A percentile compares a stretch with the other conserved stretches of the same genome.
These are phyloP conservation scores for Gastrophryne carolinensis DNA, from an alignment of 2,797 vertebrate genomes.

Conservation along the genomic window DNA sequence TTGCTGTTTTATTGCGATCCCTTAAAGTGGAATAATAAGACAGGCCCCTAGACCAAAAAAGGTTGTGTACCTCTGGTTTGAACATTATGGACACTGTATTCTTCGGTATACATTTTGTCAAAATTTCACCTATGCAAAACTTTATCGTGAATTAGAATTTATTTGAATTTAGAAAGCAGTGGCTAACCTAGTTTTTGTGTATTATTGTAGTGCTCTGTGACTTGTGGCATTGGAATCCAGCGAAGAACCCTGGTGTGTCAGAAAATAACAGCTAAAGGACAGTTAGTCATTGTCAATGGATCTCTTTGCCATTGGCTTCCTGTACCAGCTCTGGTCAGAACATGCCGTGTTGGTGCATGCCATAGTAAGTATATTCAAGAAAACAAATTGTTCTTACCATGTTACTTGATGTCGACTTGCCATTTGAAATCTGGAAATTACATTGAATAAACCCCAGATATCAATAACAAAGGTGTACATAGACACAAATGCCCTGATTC, in stretches of 20 bases:
- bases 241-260: constrained; percentile 76
- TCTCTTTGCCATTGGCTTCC: constrained; percentile 68
- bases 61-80: too few relatives aligned
- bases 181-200: not conserved
- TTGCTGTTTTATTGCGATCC: too few relatives aligned
- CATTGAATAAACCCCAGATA: too few relatives aligned
- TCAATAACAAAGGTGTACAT: too few relatives aligned
- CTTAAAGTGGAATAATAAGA: too few relatives aligned
- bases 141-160: too few relatives aligned
- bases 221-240: constrained; percentile 83
- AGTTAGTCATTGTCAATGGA: constrained; percentile 66
- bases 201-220: constrained; percentile 81
- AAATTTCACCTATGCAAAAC: too few relatives aligned
- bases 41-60: too few relatives aligned
- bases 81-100: too few relatives aligned
- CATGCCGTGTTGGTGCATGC: constrained; percentile 80
- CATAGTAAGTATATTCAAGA: constrained; percentile 72
- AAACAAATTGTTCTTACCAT: not conserved
- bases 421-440: not conserved
- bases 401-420: not conserved
- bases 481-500: too few relatives aligned
- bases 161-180: too few relatives aligned
- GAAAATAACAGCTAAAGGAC: constrained; percentile 72
- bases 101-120: too few relatives aligned
- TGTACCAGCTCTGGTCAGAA: constrained; percentile 70